These are phyloP conservation scores for Latrodectus elegans DNA, from an alignment of 2,888 invertebrate species.

Conservation along the genomic window DNA sequence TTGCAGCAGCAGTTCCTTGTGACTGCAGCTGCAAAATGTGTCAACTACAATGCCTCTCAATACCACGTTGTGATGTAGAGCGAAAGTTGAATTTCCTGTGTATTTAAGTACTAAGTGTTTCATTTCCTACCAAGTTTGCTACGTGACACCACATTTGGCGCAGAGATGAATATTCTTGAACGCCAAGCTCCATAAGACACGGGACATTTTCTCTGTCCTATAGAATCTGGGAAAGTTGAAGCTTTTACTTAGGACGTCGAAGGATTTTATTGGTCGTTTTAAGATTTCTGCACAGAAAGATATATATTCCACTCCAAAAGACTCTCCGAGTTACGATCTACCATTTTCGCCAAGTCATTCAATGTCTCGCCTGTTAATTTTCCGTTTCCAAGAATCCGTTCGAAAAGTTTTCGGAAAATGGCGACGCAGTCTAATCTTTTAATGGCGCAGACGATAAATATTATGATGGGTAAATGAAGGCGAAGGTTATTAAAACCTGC, in stretches of 20 bases:
- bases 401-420: conserved; percentile 39
- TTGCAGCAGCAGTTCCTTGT: too few species aligned
- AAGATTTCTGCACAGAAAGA: conserved; percentile 25
- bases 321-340: conserved; percentile 40
- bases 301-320: conserved; percentile 55
- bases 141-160: conserved; percentile 60
- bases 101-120: too few species aligned
- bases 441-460: conserved; percentile 56
- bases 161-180: conserved; percentile 4
- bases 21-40: too few species aligned
- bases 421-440: conserved; percentile 47
- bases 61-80: too few species aligned
- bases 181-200: conserved; percentile 53
- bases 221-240: conserved; percentile 1
- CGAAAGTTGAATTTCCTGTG: too few species aligned
- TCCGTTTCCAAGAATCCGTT: conserved; percentile 45
- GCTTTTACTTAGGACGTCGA: conserved; percentile 26
- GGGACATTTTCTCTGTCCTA: neutral
- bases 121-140: conserved; percentile 9
- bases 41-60: too few species aligned
- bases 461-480: conserved; percentile 35
- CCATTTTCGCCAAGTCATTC: conserved; percentile 37
- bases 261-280: conserved; percentile 55
- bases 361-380: conserved; percentile 58
- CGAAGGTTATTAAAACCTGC: conserved; percentile 52